Evolutionary conservation across 2,888 invertebrate genomes (phyloP).

Genomic region (Drosophila lutescens): DNA sequence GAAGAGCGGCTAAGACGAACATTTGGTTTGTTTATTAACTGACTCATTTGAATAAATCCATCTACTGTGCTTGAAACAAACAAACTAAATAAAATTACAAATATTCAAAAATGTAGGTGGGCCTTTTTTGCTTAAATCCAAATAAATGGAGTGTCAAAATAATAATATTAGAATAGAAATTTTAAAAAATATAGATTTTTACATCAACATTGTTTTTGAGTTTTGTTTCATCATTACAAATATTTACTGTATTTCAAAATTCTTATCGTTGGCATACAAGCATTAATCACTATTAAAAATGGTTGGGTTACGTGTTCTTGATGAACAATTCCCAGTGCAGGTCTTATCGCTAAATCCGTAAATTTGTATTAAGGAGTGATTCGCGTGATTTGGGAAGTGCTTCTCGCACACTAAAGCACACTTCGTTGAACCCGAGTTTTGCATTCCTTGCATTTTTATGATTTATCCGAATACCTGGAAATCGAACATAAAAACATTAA

Average conservation of each 20-base stretch:
- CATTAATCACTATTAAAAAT: slow-evolving; percentile 30
- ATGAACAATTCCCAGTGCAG: slow-evolving; percentile 18
- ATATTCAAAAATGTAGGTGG: too few relatives aligned
- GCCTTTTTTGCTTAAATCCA: too few relatives aligned
- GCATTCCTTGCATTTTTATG: slow-evolving; percentile 55
- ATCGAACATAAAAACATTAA: slow-evolving; percentile 20
- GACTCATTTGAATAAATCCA: neutral
- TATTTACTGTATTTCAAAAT: slow-evolving; percentile 12
- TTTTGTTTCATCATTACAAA: neutral
- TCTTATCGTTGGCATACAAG: slow-evolving; percentile 21
- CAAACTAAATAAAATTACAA: too few relatives aligned
- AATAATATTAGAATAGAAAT: too few relatives aligned
- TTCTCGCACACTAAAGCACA: neutral
- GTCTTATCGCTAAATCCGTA: slow-evolving; percentile 15
- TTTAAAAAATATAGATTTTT: too few relatives aligned
- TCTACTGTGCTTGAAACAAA: neutral
- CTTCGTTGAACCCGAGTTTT: slow-evolving; percentile 16
- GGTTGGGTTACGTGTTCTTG: slow-evolving; percentile 14
- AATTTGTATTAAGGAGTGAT: neutral
- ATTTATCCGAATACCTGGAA: slow-evolving; percentile 64
- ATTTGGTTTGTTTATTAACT: neutral
- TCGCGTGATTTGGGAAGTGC: neutral
- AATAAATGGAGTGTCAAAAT: too few relatives aligned
- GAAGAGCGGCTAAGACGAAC: neutral
- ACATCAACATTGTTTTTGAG: too few relatives aligned